phyloP scores from a whole-genome alignment of 2,888 invertebrate genomes.

The Incurvaria masculella region DNA sequence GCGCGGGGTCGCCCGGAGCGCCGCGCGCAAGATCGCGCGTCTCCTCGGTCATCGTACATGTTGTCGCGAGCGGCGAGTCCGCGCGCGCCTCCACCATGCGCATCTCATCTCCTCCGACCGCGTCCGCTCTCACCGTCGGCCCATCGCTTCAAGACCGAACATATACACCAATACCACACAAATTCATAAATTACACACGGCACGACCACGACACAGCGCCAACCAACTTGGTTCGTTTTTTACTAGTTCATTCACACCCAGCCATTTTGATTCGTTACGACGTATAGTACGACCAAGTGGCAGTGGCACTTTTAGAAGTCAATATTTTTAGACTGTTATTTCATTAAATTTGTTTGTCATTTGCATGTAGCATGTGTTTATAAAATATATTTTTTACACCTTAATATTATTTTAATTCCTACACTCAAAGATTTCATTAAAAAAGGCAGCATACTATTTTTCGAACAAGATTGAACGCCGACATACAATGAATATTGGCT shows the following conservation, averaged over 20 bases:
- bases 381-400: too few species aligned
- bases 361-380: too few species aligned
- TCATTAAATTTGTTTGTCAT: too few species aligned
- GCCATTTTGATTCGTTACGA: conserved; percentile 54
- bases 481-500: too few species aligned
- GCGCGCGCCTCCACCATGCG: conserved; percentile 62
- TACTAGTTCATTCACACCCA: conserved; percentile 58
- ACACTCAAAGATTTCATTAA: too few species aligned
- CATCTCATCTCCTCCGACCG: conserved; percentile 60
- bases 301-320: background rate
- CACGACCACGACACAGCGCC: conserved; percentile 49
- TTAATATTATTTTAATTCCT: too few species aligned
- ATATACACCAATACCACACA: conserved; percentile 35
- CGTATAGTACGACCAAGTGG: background rate
- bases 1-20: conserved; percentile 42
- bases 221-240: conserved; percentile 36
- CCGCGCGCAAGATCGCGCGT: conserved; percentile 24
- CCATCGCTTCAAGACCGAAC: background rate
- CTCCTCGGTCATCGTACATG: conserved; percentile 65
- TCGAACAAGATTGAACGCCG: too few species aligned
- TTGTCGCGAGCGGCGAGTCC: conserved; percentile 61
- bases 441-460: too few species aligned
- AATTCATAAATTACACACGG: conserved; percentile 44
- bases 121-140: background rate
- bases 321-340: too few species aligned